Evolutionary conservation across 2,888 invertebrate genomes (phyloP), one percentile per base, ranked within the genome.

Genomic region (Ennomos fuscantarius): DNA sequence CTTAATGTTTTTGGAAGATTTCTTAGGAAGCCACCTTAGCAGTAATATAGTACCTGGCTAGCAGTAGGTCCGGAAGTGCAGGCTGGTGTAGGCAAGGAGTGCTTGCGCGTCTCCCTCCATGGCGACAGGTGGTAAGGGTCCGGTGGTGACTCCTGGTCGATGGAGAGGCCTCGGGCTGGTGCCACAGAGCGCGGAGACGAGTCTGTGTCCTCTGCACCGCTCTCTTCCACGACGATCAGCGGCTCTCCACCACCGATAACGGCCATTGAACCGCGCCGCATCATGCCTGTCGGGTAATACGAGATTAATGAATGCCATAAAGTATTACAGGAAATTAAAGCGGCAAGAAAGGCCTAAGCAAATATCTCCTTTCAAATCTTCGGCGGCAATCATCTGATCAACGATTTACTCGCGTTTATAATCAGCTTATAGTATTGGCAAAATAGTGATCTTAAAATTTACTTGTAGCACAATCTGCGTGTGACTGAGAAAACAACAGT

Each of bases 1-100:
- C 3, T 2, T 15, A 15, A 15, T 15, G 15, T 15, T 15, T 15
- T 2, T 15, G 1, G 15, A 3, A n/a, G n/a, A n/a, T n/a, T n/a
- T n/a, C n/a, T n/a, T n/a, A n/a, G n/a, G n/a, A n/a, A n/a, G n/a
- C n/a, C n/a, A 15, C 3, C 15, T 24, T 24, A 24, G 24, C 24
- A 24, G 24, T 24, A 24, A 6, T 44, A 43, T 34, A 37, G 12
- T 53, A 97, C 97, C 93, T 97, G 97, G 69, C 96, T 96, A 39
- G 97, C 97, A 41, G 97, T 97, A 56, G 97, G 97, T 47, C 97
- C 97, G 55, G 96, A 95, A 31, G 96, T 96, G 73, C 97, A 97
- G 69, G 96, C 95, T 1, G 97, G 97, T 0, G 97, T 96, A 1
- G 97, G 97, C 70, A 97, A 87, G 24, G 97, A 97, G 74, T 96